Conservation (phyloP, 2,797 vertebrate species). For the Manis pentadactyla region DNA sequence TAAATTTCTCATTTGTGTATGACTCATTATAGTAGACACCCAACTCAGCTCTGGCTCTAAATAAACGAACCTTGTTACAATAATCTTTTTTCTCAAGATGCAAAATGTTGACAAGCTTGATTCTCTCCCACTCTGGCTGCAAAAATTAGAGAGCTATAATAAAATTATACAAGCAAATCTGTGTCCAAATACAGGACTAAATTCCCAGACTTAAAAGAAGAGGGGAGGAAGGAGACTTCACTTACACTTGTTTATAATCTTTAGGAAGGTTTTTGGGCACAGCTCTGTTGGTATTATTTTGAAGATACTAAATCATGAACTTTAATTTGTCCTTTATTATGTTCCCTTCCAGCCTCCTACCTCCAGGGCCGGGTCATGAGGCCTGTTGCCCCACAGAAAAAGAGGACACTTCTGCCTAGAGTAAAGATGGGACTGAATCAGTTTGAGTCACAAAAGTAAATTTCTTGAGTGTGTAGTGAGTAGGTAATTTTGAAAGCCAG, state of each 20-base stretch:
- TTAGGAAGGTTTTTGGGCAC: background rate
- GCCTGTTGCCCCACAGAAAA: too few relatives aligned
- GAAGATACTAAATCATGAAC: background rate
- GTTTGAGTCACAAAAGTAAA: background rate
- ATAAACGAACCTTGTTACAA: constrained; percentile 63
- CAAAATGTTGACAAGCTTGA: constrained; percentile 62
- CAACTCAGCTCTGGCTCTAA: constrained; percentile 32
- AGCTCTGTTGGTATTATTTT: background rate
- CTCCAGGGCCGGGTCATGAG: background rate
- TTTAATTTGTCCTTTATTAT: background rate
- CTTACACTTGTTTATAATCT: background rate
- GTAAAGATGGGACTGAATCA: background rate
- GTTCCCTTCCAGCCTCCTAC: background rate
- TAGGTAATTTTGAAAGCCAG: background rate
- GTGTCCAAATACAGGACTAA: background rate
- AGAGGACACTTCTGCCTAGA: background rate
- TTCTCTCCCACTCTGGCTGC: constrained; percentile 19
- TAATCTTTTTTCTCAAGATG: constrained; percentile 55
- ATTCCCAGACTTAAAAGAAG: background rate
- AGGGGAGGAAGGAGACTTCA: background rate
- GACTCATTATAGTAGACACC: constrained; percentile 72
- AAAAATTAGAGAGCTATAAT: constrained; percentile 11
- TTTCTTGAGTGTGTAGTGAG: background rate
- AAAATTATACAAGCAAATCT: constrained; percentile 36
- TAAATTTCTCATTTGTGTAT: constrained; percentile 75